Base-by-base conservation (phyloP, 2,888 invertebrate genomes). In the Stomorhina lunata region DNA sequence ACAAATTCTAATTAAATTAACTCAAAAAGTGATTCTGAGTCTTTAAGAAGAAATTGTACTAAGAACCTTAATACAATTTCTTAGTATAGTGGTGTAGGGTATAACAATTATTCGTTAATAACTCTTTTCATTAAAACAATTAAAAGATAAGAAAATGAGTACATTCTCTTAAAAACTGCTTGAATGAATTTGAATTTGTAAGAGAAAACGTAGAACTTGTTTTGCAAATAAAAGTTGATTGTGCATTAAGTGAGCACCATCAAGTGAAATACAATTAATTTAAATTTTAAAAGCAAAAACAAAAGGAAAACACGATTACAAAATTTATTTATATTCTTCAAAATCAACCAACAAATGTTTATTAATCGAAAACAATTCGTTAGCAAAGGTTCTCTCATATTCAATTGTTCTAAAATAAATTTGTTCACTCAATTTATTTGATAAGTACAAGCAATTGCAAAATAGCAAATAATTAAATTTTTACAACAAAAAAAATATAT, bases 321-420 rank as follows among this genome's bases (percentile, higher is more conserved):
- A 34, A 34, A 34, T 10, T 22, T 50, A n/a, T 43, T 15, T 50
- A 3, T 59, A 40, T 40, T 37, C 25, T 50, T 66, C 57, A 34
- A 25, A 29, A 27, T n/a, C 66, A 66, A 43, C 15, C 59, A 65
- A 55, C 61, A 80, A 59, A 66, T 34, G 50, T 80, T 80, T 80
- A 80, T 80, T 80, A 73, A 59, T 53, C 40, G 43, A 73, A 73
- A 66, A 34, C 50, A 80, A 66, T 34, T 73, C 66, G 66, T 43
- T 50, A 40, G 66, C 32, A 22, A 27, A 72, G 66, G 79, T 68
- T 80, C 48, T 59, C 22, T n/a, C n/a, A n/a, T n/a, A 59, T 29
- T 29, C 20, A 50, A 40, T 68, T n/a, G 53, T 59, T 72, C 7
- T 25, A 32, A 29, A 32, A 15, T 9, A 22, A 10, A 7, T 32